Percentiles rank a stretch among this genome's conserved stretches.
Evolutionary conservation across 2,113 vertebrate genomes (phyloP).

Genomic region (Cephalophus harveyi): DNA sequence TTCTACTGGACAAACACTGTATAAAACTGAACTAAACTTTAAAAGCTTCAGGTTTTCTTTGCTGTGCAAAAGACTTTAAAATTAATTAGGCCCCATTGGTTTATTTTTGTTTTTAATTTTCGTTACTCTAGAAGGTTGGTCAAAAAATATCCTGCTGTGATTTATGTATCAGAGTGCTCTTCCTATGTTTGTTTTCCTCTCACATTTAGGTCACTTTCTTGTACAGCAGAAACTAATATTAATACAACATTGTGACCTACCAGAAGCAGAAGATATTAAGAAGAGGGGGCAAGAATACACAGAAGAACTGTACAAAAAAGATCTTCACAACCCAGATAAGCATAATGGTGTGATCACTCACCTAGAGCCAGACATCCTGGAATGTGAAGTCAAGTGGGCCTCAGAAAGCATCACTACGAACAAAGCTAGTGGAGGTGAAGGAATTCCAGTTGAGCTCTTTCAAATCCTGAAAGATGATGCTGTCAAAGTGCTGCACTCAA

Average conservation of each 20-base stretch:
- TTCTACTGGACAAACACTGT: background rate
- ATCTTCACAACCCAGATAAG: no score
- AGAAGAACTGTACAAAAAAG: no score
- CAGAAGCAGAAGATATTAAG: no score
- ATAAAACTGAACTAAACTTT: background rate
- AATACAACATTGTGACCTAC: background rate
- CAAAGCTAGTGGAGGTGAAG: no score
- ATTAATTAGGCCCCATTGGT: background rate
- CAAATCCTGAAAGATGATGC: no score
- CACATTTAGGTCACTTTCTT: background rate
- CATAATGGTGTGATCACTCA: no score
- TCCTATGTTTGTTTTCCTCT: background rate
- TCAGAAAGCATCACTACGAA: no score
- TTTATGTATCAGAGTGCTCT: background rate
- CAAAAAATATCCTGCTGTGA: background rate
- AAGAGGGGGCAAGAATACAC: no score
- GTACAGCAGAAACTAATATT: background rate
- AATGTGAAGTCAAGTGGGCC: no score
- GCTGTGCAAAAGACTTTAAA: background rate
- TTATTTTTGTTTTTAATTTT: background rate
- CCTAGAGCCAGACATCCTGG: no score
- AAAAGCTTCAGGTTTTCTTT: background rate
- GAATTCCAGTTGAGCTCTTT: no score
- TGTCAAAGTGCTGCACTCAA: fast-evolving
- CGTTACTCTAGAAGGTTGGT: background rate